phyloP scores from a whole-genome alignment of 2,113 vertebrate species.

The Halichoerus grypus region DNA sequence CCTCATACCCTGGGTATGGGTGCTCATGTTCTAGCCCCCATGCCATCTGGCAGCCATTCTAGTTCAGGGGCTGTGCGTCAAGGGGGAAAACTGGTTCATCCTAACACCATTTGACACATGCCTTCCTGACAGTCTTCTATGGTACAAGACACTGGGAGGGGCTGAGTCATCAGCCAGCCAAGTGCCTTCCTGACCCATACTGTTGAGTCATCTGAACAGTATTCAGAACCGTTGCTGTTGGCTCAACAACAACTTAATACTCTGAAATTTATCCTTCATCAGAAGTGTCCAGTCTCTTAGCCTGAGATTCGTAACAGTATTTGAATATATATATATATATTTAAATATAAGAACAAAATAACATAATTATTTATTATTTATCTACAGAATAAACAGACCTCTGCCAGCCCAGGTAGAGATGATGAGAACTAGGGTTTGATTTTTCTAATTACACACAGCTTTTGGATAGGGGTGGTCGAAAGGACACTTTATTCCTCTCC shows the following conservation, averaged over 20 bases:
- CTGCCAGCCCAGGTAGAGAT: not conserved
- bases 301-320: conserved; percentile 82
- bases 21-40: conserved; percentile 60
- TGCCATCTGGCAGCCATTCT: conserved; percentile 68
- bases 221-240: conserved; percentile 74
- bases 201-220: conserved; percentile 65
- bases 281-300: conserved; percentile 82
- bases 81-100: conserved; percentile 81
- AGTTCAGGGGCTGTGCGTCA: conserved; percentile 73
- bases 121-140: conserved; percentile 68
- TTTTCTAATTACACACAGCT: conserved; percentile 46
- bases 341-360: conserved; percentile 84
- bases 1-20: conserved; percentile 63
- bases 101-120: conserved; percentile 77
- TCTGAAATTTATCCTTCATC: conserved; percentile 84
- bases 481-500: conserved; percentile 55
- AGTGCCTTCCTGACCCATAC: conserved; percentile 80
- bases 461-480: conserved; percentile 55
- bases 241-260: conserved; percentile 83
- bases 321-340: conserved; percentile 63
- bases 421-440: not conserved
- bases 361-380: conserved; percentile 69
- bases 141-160: conserved; percentile 73
- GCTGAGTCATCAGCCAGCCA: conserved; percentile 80
- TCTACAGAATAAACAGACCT: not conserved